Base-by-base conservation (phyloP, 2,888 invertebrate genomes). In the Scaptodrosophila latifasciaeformis region DNA sequence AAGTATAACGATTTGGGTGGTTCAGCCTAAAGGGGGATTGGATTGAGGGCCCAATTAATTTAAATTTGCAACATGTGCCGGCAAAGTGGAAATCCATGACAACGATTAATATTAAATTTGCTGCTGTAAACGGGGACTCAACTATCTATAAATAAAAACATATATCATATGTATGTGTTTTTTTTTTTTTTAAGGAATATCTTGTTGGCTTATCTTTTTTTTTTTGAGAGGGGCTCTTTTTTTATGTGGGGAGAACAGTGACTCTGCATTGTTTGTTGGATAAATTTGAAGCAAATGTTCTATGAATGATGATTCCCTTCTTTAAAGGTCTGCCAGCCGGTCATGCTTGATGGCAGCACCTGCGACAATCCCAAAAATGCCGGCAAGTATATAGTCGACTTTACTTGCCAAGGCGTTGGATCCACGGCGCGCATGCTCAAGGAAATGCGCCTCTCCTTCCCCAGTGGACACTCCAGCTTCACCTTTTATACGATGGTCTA, bases 401-500 rank as follows among this genome's bases (percentile, higher is more conserved):
- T 92, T 88, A 89, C 86, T 1, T 95, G 95, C 68, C 74, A 81
- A 13, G 88, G 87, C n/a, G 84, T 85, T 0, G 88, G 89, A 51
- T 81, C 86, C 10, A 75, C 86, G 30, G 85, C 88, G 60, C 84
- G 88, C 75, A 86, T 91, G 65, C 86, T 93, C 68, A 93, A 93
- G 80, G 93, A 94, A 86, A 89, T 92, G 88, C 90, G 93, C 76
- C 89, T 96, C 58, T 96, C 96, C 19, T 96, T 96, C 87, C 96
- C 96, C 52, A 96, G 96, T 62, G 96, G 96, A 17, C 96, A 96
- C 87, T 94, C 96, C 12, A 95, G 95, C 10, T 96, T 96, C 88
- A 93, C 95, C 10, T 92, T 93, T 70, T 96, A 92, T 82, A 91
- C 93, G 34, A 94, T 95, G 94, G 86, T 94, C 49, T 96, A 93